A percentile compares a stretch with the other conserved stretches of the same genome.
phyloP scores from a whole-genome alignment of 1,140 invertebrate genomes.

The Schlechtendalia chinensis region DNA sequence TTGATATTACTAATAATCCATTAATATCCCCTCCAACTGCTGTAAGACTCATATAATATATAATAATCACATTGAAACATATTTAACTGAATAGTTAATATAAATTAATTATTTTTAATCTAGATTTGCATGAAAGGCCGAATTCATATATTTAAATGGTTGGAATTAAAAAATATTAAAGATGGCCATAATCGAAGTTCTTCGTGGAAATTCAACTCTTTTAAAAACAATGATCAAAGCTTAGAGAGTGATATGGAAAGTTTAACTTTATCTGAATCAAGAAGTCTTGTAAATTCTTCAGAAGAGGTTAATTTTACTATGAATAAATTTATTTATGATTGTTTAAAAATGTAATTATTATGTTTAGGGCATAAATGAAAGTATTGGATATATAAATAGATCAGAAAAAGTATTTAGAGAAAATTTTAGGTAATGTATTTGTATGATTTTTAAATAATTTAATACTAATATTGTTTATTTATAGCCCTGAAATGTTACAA shows the following conservation, averaged over 20 bases:
- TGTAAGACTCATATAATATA: slow-evolving; percentile 28
- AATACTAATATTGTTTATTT: slow-evolving; percentile 34
- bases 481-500: slow-evolving; percentile 38
- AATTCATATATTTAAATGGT: slow-evolving; percentile 91
- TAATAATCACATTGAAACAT: neutral
- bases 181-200: slow-evolving; percentile 52
- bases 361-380: slow-evolving; percentile 29
- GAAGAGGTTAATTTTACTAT: neutral
- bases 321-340: neutral
- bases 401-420: neutral
- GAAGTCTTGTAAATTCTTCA: slow-evolving; percentile 25
- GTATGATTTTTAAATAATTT: neutral
- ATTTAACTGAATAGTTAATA: neutral
- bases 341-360: neutral
- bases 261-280: slow-evolving; percentile 22
- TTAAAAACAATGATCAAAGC: slow-evolving; percentile 22
- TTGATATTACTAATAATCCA: slow-evolving; percentile 83
- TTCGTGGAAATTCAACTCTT: slow-evolving; percentile 18
- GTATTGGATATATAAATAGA: slow-evolving; percentile 9
- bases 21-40: slow-evolving; percentile 82
- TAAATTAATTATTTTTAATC: neutral
- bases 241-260: slow-evolving; percentile 44
- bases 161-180: slow-evolving; percentile 68
- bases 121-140: slow-evolving; percentile 87
- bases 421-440: neutral